Evolutionary conservation across 1,140 invertebrate species (phyloP), one percentile per base, ranked within the genome.

Genomic region (Aphelenchoides besseyi): DNA sequence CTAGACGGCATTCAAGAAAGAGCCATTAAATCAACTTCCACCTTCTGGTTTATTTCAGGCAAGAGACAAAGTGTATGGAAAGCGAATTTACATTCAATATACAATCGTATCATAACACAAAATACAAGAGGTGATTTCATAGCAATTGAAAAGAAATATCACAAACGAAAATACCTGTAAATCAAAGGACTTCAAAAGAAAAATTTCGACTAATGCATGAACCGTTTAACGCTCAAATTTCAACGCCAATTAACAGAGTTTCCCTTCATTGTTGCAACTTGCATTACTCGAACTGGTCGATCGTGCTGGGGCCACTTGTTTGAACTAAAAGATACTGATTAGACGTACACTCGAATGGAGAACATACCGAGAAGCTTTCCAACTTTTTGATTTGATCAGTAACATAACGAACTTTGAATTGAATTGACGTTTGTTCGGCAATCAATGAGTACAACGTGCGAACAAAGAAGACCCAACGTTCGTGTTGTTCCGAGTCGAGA

Each of bases 401-500:
- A 30, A 66, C 63, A 18, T 23, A 53, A 23, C 63, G 16, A 2
- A 66, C 63, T 66, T 66, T 66, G 32, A 33, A 36, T 33, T 66
- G 63, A 53, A 66, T 66, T 23, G 32, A 36, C 63, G 63, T 36
- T 32, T 66, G 32, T 32, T 66, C 63, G 1, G 63, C 63, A 53
- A 66, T 66, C 63, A 66, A 3, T 32, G 63, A 66, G 63, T 66
- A 66, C 23, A 66, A 8, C 0, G 63, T 66, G n/a, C 63, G 30
- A 12, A 66, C 63, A 30, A 66, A 66, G 63, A 66, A 66, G 32
- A 66, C 63, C 63, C 63, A 66, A 18, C 30, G 30, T 33, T 66
- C 63, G 63, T 66, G 63, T 8, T 66, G 28, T 12, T 66, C 63
- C 28, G 30, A 29, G 18, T 30, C 29, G 28, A 66, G 3, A 28